Evolutionary conservation across 1,140 invertebrate species (phyloP).

Genomic region (Caenorhabditis inopinata): DNA sequence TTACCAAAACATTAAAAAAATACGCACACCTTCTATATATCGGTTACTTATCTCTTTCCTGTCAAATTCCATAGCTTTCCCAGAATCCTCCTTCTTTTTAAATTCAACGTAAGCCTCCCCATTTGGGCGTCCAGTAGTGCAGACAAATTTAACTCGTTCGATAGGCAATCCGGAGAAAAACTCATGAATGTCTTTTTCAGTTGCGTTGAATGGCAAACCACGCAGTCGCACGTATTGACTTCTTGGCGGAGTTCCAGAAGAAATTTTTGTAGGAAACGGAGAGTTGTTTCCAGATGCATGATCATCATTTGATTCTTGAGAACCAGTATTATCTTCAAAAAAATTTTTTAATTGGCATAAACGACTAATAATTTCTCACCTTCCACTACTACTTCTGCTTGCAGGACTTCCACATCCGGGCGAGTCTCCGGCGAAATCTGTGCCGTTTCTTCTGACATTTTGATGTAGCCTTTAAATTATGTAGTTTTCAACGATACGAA

Average conservation of each 20-base stretch:
- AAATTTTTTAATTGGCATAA: too few species aligned
- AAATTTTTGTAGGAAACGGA: background rate
- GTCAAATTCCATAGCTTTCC: background rate
- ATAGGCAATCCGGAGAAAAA: background rate
- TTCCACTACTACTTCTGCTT: background rate
- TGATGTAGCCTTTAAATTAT: background rate
- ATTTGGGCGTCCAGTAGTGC: conserved; percentile 2
- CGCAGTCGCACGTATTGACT: background rate
- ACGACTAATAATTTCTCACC: too few species aligned
- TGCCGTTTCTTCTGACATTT: background rate
- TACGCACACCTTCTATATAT: background rate
- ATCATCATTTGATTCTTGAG: too few species aligned
- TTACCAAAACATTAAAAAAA: too few species aligned
- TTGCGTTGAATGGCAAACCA: background rate
- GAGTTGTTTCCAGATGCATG: too few species aligned
- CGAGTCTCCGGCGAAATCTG: background rate
- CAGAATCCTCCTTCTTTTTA: background rate
- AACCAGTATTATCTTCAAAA: too few species aligned
- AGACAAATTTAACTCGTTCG: background rate
- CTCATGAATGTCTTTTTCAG: conserved; percentile 9
- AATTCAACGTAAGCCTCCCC: conserved; percentile 6
- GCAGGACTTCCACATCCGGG: too few species aligned
- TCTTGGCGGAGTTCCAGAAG: background rate
- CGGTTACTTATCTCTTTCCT: conserved; percentile 7
- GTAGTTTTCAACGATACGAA: too few species aligned